These are phyloP conservation scores for Icerya purchasi DNA, from an alignment of 2,888 invertebrate genomes.

Conservation along the genomic window DNA sequence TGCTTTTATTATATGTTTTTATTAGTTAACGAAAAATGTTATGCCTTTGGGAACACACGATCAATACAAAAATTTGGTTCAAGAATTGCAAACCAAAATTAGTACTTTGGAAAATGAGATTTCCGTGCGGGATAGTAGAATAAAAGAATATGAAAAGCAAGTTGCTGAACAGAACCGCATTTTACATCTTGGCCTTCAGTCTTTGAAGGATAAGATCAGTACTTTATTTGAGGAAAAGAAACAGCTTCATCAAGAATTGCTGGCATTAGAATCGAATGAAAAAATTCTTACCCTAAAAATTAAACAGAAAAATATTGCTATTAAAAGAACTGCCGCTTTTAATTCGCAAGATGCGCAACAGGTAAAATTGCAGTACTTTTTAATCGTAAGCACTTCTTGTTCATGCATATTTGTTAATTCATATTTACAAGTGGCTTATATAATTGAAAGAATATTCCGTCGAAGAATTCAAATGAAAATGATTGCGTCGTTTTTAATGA, in stretches of 20 bases:
- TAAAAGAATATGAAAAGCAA: not conserved
- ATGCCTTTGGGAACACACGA: not conserved
- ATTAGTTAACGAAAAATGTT: not conserved
- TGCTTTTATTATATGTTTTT: too few relatives aligned
- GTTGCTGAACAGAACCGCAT: not conserved
- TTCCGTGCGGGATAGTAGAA: not conserved
- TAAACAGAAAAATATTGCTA: constrained; percentile 14
- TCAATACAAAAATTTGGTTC: not conserved
- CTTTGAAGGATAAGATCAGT: constrained; percentile 20
- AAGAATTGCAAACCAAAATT: not conserved
- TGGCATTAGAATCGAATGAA: constrained; percentile 25
- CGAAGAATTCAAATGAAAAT: too few relatives aligned
- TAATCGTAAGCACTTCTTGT: too few relatives aligned
- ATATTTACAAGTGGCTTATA: too few relatives aligned
- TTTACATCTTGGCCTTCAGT: not conserved
- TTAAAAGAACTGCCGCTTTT: not conserved
- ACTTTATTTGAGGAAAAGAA: constrained; percentile 22
- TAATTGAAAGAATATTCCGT: too few relatives aligned
- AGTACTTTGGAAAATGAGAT: not conserved
- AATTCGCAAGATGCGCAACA: not conserved
- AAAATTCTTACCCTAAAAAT: constrained; percentile 26
- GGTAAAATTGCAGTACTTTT: too few relatives aligned
- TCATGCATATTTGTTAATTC: too few relatives aligned
- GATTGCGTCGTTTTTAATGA: too few relatives aligned
- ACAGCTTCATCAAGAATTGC: constrained; percentile 23